Evolutionary conservation across 2,113 vertebrate species (phyloP).

Genomic region (Apteryx owenii): DNA sequence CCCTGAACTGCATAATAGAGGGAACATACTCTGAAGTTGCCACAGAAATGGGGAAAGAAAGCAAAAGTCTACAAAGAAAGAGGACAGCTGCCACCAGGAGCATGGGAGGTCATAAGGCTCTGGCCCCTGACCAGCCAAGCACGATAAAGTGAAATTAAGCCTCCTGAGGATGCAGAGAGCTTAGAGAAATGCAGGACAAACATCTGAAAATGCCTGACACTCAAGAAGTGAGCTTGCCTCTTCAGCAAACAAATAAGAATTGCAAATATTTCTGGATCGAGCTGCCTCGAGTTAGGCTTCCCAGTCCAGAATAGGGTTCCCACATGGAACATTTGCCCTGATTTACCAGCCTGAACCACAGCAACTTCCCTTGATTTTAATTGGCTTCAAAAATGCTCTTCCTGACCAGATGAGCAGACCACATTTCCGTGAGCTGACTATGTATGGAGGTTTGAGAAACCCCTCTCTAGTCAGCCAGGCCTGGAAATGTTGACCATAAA

Average conservation of each 20-base stretch:
- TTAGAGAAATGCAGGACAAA: neutral
- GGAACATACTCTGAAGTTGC: neutral
- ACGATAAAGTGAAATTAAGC: neutral
- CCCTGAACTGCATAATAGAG: neutral
- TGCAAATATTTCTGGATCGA: neutral
- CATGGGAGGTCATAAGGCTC: fast-evolving
- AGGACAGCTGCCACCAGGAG: neutral
- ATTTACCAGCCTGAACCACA: neutral
- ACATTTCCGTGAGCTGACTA: neutral
- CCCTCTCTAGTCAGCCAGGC: neutral
- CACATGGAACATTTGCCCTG: neutral
- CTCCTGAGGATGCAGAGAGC: neutral
- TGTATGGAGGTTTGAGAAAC: fast-evolving
- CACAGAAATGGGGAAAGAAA: conserved; percentile 4
- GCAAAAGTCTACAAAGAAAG: neutral
- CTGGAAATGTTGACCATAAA: neutral
- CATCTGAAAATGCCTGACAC: neutral
- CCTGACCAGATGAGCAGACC: neutral
- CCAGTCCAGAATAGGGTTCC: neutral
- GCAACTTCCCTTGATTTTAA: neutral
- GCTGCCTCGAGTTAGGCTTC: neutral
- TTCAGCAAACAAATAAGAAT: neutral
- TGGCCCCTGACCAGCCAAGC: neutral
- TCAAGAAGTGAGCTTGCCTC: neutral
- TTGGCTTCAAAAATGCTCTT: neutral